These are phyloP conservation scores for Danionella dracula DNA, from an alignment of 2,797 vertebrate genomes.

Conservation along the genomic window DNA sequence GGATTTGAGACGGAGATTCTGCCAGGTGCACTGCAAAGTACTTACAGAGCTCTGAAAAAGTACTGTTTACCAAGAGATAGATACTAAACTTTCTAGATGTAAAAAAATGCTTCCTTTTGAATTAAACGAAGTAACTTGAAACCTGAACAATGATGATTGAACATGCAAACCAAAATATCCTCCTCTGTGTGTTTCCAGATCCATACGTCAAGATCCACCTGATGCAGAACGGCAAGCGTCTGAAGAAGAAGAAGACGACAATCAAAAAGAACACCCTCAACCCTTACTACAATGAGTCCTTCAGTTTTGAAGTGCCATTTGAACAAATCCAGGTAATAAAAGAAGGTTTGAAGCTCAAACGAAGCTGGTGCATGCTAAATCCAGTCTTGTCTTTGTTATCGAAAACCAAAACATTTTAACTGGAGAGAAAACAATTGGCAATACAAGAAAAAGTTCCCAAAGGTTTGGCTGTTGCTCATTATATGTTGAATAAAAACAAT, in stretches of 20 bases:
- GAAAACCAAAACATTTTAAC: no score
- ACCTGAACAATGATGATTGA: no score
- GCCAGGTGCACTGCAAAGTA: no score
- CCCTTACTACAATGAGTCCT: constrained; percentile 99
- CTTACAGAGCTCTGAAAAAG: no score
- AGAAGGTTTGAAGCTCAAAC: no score
- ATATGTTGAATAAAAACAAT: constrained; percentile 13
- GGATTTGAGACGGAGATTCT: no score
- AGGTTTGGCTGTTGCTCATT: background rate
- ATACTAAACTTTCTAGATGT: no score
- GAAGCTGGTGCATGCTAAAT: no score
- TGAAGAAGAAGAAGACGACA: constrained; percentile 99
- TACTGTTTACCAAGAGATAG: no score
- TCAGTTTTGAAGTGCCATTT: constrained; percentile 99
- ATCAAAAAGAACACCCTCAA: constrained; percentile 99
- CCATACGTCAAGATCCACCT: constrained; percentile 98
- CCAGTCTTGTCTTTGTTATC: no score
- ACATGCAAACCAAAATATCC: background rate
- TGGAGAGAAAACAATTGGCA: background rate
- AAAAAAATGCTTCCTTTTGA: no score
- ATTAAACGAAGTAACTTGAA: no score
- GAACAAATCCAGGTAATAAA: constrained; percentile 99
- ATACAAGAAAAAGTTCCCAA: constrained; percentile 2
- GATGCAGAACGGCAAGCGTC: constrained; percentile 98
- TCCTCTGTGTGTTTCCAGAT: constrained; percentile 66